Evolutionary conservation across 1,140 invertebrate genomes (phyloP).

Genomic region (Argopecten irradians): DNA sequence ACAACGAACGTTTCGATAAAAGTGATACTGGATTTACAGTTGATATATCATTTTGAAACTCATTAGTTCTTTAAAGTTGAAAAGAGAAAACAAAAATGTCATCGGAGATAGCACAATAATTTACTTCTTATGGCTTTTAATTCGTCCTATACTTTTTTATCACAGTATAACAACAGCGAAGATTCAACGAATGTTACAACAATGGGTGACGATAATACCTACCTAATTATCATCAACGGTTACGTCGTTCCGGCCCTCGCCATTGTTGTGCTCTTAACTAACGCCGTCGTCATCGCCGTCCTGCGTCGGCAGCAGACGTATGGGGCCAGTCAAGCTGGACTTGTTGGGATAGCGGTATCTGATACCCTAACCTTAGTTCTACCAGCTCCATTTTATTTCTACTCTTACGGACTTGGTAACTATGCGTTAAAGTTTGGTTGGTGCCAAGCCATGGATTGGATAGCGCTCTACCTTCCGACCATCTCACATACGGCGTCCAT

Average conservation of each 20-base stretch:
- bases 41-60: background rate
- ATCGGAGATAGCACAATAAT: background rate
- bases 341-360: constrained; percentile 48
- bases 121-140: background rate
- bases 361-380: constrained; percentile 46
- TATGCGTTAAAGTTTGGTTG: constrained; percentile 28
- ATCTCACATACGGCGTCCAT: constrained; percentile 53
- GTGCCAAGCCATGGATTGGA: constrained; percentile 40
- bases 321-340: constrained; percentile 49
- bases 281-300: constrained; percentile 46
- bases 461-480: constrained; percentile 47
- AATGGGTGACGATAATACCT: background rate
- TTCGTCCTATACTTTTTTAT: background rate
- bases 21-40: background rate
- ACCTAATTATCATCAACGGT: constrained; percentile 46
- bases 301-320: constrained; percentile 48
- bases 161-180: background rate
- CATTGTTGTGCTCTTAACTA: constrained; percentile 45
- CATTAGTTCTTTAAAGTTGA: background rate
- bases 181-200: background rate
- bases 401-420: constrained; percentile 37
- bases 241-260: constrained; percentile 48
- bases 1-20: background rate
- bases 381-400: constrained; percentile 53
- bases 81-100: background rate